Evolutionary conservation across 2,113 vertebrate species (phyloP), one percentile per base, ranked within the genome.

Genomic region (Melanotaenia duboulayi): DNA sequence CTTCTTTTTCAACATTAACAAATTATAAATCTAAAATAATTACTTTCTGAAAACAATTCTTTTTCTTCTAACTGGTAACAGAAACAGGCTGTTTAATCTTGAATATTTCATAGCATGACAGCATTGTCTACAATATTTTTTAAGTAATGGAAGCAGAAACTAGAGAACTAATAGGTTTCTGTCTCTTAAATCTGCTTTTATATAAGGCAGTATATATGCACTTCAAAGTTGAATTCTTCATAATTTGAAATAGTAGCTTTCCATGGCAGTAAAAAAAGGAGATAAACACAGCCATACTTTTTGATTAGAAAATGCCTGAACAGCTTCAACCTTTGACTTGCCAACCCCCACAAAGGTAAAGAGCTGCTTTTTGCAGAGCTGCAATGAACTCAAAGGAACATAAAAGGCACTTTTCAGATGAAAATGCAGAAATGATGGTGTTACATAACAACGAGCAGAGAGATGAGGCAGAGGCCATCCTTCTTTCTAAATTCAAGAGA

Each of bases 361-460:
- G 32, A 62, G 71, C 69, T 73, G 71, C 22, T 50, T 73, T 84
- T 54, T 66, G 65, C 51, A 58, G 69, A 76, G 37, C 74, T 70
- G 49, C 73, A 64, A 60, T 48, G 25, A 65, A 68, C 64, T 80
- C 58, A 28, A 48, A 56, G 22, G 0, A 64, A 59, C 42, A 77
- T 49, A 37, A 61, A 82, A 78, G 20, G 19, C 22, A n/a, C 54
- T 76, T 68, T 63, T 62, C 17, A 56, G 39, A 46, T 67, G 63
- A 84, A 37, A 46, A 14, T 35, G 59, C 52, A 69, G 13, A 69
- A 71, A 46, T 42, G 14, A 37, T 19, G 56, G 0, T 25, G 10
- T 78, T 76, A 60, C 55, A 64, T 70, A 76, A 82, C 42, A 61
- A 71, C 69, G 22, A 76, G 24, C 25, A 44, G 55, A 1, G 22